A percentile compares a stretch with the other conserved stretches of the same genome.
These are phyloP conservation scores for Lacerta bilineata DNA, from an alignment of 2,797 vertebrate genomes.

Conservation along the genomic window DNA sequence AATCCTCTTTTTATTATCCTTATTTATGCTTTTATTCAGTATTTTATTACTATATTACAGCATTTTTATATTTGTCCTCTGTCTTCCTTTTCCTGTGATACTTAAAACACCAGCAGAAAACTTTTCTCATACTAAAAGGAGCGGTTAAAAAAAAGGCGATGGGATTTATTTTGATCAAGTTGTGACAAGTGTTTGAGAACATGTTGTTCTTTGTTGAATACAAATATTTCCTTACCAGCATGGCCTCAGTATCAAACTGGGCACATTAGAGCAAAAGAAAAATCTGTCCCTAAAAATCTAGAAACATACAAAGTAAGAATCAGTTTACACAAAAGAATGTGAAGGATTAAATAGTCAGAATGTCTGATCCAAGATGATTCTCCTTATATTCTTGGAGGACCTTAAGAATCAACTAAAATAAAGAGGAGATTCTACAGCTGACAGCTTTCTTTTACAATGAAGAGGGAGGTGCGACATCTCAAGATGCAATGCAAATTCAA, in stretches of 20 bases:
- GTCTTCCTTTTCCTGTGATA: conserved; percentile 12
- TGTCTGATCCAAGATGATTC: too few relatives aligned
- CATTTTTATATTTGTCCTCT: conserved; percentile 36
- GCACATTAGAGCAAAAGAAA: not conserved
- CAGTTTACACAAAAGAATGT: not conserved
- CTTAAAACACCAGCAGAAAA: conserved; percentile 25
- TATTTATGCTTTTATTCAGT: conserved; percentile 62
- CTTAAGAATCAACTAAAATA: too few relatives aligned
- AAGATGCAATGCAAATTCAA: too few relatives aligned
- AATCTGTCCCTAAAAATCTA: not conserved
- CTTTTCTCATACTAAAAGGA: conserved; percentile 41
- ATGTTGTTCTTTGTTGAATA: conserved; percentile 10
- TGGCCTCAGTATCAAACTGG: conserved; percentile 6
- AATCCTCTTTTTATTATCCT: conserved; percentile 68
- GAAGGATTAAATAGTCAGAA: not conserved
- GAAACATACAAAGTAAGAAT: not conserved
- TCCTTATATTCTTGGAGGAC: too few relatives aligned
- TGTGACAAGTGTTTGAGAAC: not conserved
- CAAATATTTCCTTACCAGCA: not conserved
- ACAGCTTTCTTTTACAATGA: too few relatives aligned
- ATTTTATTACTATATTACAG: conserved; percentile 58
- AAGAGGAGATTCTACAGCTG: too few relatives aligned
- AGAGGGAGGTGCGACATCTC: too few relatives aligned
- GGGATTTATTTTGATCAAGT: conserved; percentile 31
- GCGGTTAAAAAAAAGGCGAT: not conserved